phyloP scores from a whole-genome alignment of 2,888 invertebrate genomes.

The Catonia carolina region DNA sequence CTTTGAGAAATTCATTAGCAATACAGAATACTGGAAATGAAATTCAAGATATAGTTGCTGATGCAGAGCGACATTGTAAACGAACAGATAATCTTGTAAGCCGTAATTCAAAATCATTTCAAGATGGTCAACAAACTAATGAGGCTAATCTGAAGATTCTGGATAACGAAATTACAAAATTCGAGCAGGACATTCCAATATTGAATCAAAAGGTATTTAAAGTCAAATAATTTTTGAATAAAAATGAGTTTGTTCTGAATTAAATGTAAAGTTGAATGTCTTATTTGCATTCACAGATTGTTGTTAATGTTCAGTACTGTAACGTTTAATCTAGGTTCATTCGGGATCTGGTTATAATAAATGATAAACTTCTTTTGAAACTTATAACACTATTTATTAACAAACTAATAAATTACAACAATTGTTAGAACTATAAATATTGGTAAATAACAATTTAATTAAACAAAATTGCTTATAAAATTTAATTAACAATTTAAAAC shows the following conservation, averaged over 20 bases:
- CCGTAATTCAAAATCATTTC: slow-evolving; percentile 53
- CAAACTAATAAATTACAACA: too few species aligned
- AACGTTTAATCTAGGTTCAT: too few species aligned
- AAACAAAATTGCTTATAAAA: too few species aligned
- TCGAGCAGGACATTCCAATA: slow-evolving; percentile 70
- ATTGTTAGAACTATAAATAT: too few species aligned
- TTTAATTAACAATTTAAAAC: too few species aligned
- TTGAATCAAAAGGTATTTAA: slow-evolving; percentile 74
- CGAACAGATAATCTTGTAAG: slow-evolving; percentile 57
- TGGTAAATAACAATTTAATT: too few species aligned
- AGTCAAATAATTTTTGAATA: neutral
- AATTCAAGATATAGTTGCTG: slow-evolving; percentile 38
- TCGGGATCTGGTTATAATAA: too few species aligned
- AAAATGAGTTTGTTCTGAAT: neutral
- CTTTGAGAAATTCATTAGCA: slow-evolving; percentile 50
- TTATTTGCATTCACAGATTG: too few species aligned
- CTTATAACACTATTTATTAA: too few species aligned
- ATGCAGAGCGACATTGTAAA: slow-evolving; percentile 55
- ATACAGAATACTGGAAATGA: slow-evolving; percentile 48
- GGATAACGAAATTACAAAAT: slow-evolving; percentile 54
- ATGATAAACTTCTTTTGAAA: too few species aligned
- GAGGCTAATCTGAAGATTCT: slow-evolving; percentile 61
- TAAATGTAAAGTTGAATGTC: too few species aligned
- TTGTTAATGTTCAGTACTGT: too few species aligned
- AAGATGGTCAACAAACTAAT: slow-evolving; percentile 63